These are phyloP conservation scores for Deroplatys truncata DNA, from an alignment of 2,888 invertebrate species.

Conservation along the genomic window DNA sequence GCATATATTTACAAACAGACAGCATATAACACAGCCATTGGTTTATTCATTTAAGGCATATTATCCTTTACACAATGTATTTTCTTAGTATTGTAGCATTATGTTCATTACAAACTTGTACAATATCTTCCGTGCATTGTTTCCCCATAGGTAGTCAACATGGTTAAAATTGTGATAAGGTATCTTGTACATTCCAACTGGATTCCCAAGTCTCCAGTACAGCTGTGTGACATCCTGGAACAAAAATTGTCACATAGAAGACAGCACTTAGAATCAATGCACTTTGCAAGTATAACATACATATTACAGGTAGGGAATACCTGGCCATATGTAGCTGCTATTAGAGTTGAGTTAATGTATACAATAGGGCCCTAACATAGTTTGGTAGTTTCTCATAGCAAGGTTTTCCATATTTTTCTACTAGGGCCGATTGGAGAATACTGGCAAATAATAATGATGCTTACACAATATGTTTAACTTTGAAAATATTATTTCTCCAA, in stretches of 20 bases:
- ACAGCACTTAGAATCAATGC: neutral
- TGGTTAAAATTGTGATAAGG: constrained; percentile 51
- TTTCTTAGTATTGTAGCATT: constrained; percentile 40
- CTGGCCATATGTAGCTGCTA: neutral
- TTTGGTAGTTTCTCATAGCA: no score
- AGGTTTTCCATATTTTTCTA: no score
- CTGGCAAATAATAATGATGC: no score
- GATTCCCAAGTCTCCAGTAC: constrained; percentile 50
- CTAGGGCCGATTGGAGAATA: no score
- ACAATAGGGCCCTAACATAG: no score
- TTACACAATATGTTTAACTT: no score
- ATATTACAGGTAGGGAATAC: neutral
- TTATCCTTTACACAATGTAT: no score
- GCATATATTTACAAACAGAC: no score
- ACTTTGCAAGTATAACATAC: neutral
- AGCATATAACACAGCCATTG: no score
- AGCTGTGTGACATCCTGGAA: constrained; percentile 50
- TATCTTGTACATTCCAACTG: constrained; percentile 48
- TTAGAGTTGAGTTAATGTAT: no score
- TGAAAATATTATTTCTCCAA: no score
- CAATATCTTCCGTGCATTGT: constrained; percentile 47
- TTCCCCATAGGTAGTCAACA: constrained; percentile 56
- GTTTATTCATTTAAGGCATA: no score
- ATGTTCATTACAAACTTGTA: constrained; percentile 51
- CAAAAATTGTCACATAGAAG: neutral